Conservation (phyloP, 2,113 vertebrate genomes). For the Erpornis zantholeuca region DNA sequence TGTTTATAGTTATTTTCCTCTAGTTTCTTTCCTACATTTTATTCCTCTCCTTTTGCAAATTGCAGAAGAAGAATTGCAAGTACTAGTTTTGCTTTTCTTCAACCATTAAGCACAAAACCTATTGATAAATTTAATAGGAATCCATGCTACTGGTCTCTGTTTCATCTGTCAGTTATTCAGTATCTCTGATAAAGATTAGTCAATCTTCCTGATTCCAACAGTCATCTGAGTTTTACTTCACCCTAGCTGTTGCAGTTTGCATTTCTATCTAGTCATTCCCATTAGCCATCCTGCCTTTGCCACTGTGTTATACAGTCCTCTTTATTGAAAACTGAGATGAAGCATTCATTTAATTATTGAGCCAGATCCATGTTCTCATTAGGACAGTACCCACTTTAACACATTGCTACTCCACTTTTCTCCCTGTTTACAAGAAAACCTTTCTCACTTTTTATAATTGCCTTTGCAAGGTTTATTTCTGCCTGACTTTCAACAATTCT, state of each 20-base stretch:
- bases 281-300: background rate
- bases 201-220: background rate
- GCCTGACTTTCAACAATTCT: background rate
- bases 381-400: background rate
- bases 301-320: background rate
- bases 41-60: background rate
- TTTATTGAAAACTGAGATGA: slow-evolving; percentile 1
- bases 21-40: background rate
- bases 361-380: background rate
- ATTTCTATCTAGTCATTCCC: background rate
- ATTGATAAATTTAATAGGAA: background rate
- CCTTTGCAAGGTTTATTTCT: slow-evolving; percentile 10
- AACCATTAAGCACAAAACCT: background rate
- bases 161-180: background rate
- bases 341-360: background rate
- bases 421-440: background rate
- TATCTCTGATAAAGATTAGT: background rate
- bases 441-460: slow-evolving; percentile 6
- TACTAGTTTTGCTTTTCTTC: background rate
- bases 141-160: background rate
- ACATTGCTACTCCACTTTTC: background rate
- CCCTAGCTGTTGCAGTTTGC: background rate
- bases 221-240: background rate
- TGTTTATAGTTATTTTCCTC: background rate
- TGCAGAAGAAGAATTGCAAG: background rate